Base-by-base conservation (phyloP, 2,113 vertebrate species). In the Ictidomys tridecemlineatus region DNA sequence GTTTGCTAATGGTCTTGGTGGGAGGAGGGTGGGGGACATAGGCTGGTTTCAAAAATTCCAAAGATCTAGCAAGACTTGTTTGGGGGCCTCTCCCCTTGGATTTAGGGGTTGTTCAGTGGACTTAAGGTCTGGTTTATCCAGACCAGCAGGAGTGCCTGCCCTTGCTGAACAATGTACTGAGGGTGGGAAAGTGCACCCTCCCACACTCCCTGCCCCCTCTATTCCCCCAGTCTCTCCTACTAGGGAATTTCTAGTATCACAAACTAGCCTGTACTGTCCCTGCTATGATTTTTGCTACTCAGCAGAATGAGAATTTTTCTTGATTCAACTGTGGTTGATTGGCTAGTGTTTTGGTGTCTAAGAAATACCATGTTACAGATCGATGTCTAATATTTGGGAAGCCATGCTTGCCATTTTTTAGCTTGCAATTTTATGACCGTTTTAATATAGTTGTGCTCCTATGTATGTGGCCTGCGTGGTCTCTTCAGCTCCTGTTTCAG, bases 1-100 rank as follows among this genome's bases (percentile, higher is more conserved):
- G 30, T 74, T 69, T 74, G 24, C 86, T 93, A 24, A 77, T 34
- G 42, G 85, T 42, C 42, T 45, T 45, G 80, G 76, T 87, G 51
- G 95, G 92, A 92, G 92, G 93, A 70, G 32, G 63, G 20, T 58
- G 56, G 56, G 58, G 39, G 30, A 42, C 28, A n/a, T 37, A 93
- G 87, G 58, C n/a, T 51, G 65, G 42, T 45, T 77, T 86, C 69
- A 83, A 53, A 70, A 58, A 96, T 97, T 83, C 95, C 91, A 24
- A 13, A 74, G 82, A 94, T 85, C 93, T 37, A 90, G 96, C 73
- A 95, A 72, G 93, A 96, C 96, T 84, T 95, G 97, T 96, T 97
- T 69, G 26, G 10, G 73, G 56, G 89, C 89, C 95, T 74, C 69
- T 84, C 51, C 51, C 12, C 28, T 90, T 11, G 1, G 79, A 69